phyloP scores from a whole-genome alignment of 2,113 vertebrate genomes.

The Corythoichthys intestinalis region DNA sequence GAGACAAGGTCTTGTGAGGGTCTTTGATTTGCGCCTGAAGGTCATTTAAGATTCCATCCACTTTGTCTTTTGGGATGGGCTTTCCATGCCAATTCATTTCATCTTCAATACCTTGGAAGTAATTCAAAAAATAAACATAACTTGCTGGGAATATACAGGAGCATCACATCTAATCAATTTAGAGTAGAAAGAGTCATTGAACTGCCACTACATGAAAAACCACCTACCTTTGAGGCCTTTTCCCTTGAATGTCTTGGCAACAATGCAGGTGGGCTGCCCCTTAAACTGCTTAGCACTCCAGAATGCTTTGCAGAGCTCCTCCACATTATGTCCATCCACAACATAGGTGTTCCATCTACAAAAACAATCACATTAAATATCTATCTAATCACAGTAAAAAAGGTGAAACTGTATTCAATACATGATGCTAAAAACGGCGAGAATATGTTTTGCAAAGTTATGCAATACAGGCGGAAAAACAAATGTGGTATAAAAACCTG shows the following conservation, averaged over 20 bases:
- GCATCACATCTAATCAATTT: not conserved
- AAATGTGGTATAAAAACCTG: too few species aligned
- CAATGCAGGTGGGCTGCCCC: slow-evolving; percentile 79
- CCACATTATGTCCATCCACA: slow-evolving; percentile 82
- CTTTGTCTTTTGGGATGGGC: slow-evolving; percentile 77
- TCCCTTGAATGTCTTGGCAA: slow-evolving; percentile 85
- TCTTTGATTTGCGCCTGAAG: slow-evolving; percentile 76
- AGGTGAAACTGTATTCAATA: not conserved
- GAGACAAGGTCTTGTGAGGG: slow-evolving; percentile 60
- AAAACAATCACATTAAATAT: slow-evolving; percentile 6
- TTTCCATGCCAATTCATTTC: slow-evolving; percentile 83
- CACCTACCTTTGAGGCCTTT: slow-evolving; percentile 79
- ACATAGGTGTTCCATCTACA: slow-evolving; percentile 83
- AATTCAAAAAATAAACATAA: not conserved
- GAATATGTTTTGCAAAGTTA: too few species aligned
- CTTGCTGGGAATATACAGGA: too few species aligned
- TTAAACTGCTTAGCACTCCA: slow-evolving; percentile 78
- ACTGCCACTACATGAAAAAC: not conserved
- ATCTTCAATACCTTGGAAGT: slow-evolving; percentile 77
- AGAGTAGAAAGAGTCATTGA: not conserved
- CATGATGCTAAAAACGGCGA: too few species aligned
- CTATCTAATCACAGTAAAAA: not conserved
- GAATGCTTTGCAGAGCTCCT: slow-evolving; percentile 78
- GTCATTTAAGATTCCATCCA: slow-evolving; percentile 70
- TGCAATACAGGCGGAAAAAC: too few species aligned